Evolutionary conservation across 2,113 vertebrate species (phyloP).

Genomic region (Calypte anna): DNA sequence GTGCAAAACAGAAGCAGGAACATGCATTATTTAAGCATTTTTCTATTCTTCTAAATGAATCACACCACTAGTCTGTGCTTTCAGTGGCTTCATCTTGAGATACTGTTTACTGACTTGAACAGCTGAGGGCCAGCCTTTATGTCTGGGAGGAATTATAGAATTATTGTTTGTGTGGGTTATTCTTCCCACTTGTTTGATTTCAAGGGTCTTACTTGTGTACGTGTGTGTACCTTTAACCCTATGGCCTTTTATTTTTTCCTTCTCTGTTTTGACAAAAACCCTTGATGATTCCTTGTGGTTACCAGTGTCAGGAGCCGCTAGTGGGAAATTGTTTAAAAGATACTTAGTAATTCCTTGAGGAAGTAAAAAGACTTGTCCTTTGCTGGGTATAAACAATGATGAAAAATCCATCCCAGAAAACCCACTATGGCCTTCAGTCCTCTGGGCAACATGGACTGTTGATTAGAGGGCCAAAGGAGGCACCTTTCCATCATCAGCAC

Average conservation of each 20-base stretch:
- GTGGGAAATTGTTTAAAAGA: neutral
- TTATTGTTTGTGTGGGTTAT: neutral
- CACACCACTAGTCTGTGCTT: neutral
- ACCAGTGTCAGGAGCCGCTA: neutral
- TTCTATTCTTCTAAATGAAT: neutral
- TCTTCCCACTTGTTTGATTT: neutral
- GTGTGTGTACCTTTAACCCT: neutral
- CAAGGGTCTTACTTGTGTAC: neutral
- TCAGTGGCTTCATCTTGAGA: neutral
- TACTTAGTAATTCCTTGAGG: neutral
- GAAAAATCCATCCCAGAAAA: neutral
- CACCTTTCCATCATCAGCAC: neutral
- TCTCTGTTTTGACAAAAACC: neutral
- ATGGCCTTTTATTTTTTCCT: neutral
- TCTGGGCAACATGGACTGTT: neutral
- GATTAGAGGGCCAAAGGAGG: neutral
- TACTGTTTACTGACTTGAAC: neutral
- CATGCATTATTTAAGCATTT: constrained; percentile 12
- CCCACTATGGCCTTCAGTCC: neutral
- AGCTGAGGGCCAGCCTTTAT: neutral
- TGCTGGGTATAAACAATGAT: neutral
- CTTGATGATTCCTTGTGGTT: neutral
- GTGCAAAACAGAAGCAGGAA: neutral
- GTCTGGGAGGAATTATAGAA: neutral
- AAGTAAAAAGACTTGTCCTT: neutral